Evolutionary conservation across 2,113 vertebrate species (phyloP), one percentile per base, ranked within the genome.

Genomic region (Python bivittatus): DNA sequence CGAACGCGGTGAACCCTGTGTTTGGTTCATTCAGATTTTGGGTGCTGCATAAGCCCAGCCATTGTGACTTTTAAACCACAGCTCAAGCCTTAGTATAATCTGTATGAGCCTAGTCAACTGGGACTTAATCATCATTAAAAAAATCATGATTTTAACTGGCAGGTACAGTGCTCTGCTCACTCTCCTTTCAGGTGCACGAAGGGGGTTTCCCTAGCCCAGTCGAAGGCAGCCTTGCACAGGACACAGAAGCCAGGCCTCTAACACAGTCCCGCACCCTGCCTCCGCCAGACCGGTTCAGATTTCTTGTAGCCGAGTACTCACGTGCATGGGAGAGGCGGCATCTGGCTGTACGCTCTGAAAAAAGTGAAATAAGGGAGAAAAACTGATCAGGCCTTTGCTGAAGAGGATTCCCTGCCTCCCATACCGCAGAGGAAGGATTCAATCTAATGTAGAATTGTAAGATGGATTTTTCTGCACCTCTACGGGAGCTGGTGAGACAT

Each of bases 241-340:
- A 83, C 44, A 5, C 44, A 44, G 6, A 84, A 23, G 5, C 33
- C 20, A 6, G 2, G 6, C 23, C 42, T 17, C 79, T 4, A 23
- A 5, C 33, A 22, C n/a, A 25, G 25, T 42, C 44, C 23, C 42
- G 27, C 13, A 12, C 29, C 8, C 42, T 33, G 23, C n/a, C 54
- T 0, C n/a, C 1, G 1, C 11, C 23, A 88, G 23, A 12, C 33
- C n/a, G 42, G 25, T 13, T 23, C 25, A 48, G 9, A 6, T 23
- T 61, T 22, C 27, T 60, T 20, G 10, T 11, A 7, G 57, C 7
- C 23, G 6, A 57, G 8, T 86, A 98, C 98, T 98, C 95, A 99
- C 98, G 1, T 99, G 98, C 98, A 99, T 99, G 52, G 98, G 98
- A 58, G 98, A 99, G 0, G 98, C 98, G 11, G 98, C 98, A 89